phyloP scores from a whole-genome alignment of 1,140 invertebrate species.

The Drosophila bifasciata region DNA sequence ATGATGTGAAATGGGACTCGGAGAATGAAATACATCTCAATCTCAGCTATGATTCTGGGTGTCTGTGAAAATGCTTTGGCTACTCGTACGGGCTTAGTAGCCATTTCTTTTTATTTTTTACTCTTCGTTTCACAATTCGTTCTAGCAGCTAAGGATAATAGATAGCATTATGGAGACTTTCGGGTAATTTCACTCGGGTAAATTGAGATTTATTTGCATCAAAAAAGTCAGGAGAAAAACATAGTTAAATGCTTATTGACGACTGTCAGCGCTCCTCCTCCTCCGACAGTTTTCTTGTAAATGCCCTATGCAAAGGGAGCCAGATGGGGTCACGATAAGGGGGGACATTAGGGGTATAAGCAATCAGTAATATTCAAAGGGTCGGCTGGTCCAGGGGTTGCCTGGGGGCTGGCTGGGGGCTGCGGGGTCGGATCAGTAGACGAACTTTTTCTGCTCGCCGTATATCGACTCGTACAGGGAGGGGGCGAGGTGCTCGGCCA shows the following conservation, averaged over 20 bases:
- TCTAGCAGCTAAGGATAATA: slow-evolving; percentile 65
- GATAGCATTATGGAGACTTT: slow-evolving; percentile 50
- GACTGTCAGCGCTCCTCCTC: slow-evolving; percentile 19
- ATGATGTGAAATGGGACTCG: too few relatives aligned
- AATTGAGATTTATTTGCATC: slow-evolving; percentile 9
- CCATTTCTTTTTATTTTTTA: slow-evolving; percentile 67
- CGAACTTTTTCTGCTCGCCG: slow-evolving; percentile 76
- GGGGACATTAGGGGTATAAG: slow-evolving; percentile 21
- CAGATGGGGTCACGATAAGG: too few relatives aligned
- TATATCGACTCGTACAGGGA: slow-evolving; percentile 89
- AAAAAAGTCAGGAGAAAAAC: slow-evolving; percentile 31
- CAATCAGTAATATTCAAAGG: slow-evolving; percentile 50
- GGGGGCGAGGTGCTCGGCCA: slow-evolving; percentile 91
- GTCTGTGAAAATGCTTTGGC: not conserved
- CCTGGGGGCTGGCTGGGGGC: not conserved
- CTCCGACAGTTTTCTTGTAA: too few relatives aligned
- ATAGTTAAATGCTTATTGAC: slow-evolving; percentile 66
- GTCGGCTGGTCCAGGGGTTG: slow-evolving; percentile 5
- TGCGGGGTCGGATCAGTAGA: slow-evolving; percentile 48
- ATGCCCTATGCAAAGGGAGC: too few relatives aligned
- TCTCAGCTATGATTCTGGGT: not conserved
- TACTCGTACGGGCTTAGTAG: slow-evolving; percentile 7
- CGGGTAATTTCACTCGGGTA: slow-evolving; percentile 20
- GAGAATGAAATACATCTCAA: not conserved
- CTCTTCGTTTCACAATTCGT: slow-evolving; percentile 77